Evolutionary conservation across 2,797 vertebrate species (phyloP), one percentile per base, ranked within the genome.

Genomic region (Harpagifer antarcticus): DNA sequence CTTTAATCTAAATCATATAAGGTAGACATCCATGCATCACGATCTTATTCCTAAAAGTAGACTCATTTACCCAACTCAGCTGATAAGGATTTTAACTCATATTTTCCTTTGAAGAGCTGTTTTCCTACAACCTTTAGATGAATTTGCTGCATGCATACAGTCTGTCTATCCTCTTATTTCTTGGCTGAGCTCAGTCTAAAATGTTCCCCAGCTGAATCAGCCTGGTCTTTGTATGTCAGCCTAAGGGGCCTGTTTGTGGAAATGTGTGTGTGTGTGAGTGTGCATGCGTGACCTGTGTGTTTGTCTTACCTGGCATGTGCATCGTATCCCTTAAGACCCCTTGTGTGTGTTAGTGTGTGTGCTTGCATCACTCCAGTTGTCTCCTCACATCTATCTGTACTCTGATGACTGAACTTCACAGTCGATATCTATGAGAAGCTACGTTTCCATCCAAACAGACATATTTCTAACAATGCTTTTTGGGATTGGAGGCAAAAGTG

Each of bases 351-450:
- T 57, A 42, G 67, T 67, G 76, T 64, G 55, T 40, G 62, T 19
- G 63, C 47, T 78, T 66, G 76, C 69, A 60, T 85, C 76, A 76
- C 67, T 89, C 82, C 83, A 88, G 85, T 86, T 83, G 88, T 90
- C 89, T 92, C 82, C 84, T 88, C 84, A 52, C 64, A 90, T 92
- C 82, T 55, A 81, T 86, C 83, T 43, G 2, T 66, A 70, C 68
- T 76, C 81, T 75, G 79, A 78, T 76, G 86, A 89, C 74, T 79
- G 81, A 89, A 85, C 81, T 77, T 89, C 83, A 83, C 64, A 87
- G 82, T 11, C 60, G 71, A 61, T 76, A 65, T 73, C 66, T 74
- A 44, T 0, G 55, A 88, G 69, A 57, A 47, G 60, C 23, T 74
- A 59, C 70, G 69, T 78, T 76, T 15, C 72, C 83, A 62, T 48